Evolutionary conservation across 2,888 invertebrate species (phyloP).

Genomic region (Ecdyonurus torrentis): DNA sequence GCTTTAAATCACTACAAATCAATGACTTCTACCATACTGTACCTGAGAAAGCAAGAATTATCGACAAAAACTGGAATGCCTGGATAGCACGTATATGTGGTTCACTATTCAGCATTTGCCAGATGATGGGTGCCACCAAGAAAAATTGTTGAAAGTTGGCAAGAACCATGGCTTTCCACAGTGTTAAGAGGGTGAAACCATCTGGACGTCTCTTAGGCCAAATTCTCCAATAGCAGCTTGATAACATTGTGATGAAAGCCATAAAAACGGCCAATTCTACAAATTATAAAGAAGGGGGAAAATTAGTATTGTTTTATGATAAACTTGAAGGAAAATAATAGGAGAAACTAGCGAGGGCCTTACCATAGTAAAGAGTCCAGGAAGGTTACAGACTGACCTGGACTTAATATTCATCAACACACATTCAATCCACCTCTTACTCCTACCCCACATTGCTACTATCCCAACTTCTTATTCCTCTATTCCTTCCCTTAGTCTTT

Average conservation of each 20-base stretch:
- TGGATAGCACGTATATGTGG: neutral
- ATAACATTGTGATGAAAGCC: neutral
- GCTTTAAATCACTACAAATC: too few relatives aligned
- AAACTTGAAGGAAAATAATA: too few relatives aligned
- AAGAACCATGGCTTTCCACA: neutral
- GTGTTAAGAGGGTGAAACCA: neutral
- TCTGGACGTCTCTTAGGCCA: neutral
- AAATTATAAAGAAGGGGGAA: too few relatives aligned
- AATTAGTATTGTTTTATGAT: neutral
- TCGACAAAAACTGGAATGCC: neutral
- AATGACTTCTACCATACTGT: too few relatives aligned
- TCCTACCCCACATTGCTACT: too few relatives aligned
- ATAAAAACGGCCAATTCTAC: neutral
- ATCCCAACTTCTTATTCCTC: too few relatives aligned
- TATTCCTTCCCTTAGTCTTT: too few relatives aligned
- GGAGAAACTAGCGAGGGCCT: too few relatives aligned
- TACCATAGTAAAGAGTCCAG: too few relatives aligned
- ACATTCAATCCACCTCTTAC: too few relatives aligned
- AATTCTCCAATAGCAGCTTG: neutral
- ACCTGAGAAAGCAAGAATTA: neutral
- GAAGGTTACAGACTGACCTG: too few relatives aligned
- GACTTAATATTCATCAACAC: too few relatives aligned
- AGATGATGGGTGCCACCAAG: neutral
- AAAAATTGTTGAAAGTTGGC: neutral
- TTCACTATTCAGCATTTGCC: neutral